A percentile compares a stretch with the other conserved stretches of the same genome.
These are phyloP conservation scores for Plecturocebus donacophilus DNA, from an alignment of 2,113 vertebrate species.

Conservation along the genomic window DNA sequence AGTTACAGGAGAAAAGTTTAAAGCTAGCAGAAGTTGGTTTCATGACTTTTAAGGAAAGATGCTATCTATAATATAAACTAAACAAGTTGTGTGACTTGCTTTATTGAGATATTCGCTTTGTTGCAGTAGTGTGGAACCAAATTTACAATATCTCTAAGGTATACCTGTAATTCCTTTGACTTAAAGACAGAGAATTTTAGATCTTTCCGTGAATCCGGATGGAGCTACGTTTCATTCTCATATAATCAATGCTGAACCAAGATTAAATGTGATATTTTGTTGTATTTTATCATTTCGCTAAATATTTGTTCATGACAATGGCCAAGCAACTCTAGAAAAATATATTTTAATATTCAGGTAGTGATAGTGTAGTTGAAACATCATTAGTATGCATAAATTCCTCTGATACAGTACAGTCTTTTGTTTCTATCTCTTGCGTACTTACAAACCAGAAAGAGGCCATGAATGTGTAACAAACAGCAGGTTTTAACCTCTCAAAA, in stretches of 20 bases:
- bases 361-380: not conserved
- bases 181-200: slow-evolving; percentile 11
- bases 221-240: not conserved
- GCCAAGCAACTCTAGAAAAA: not conserved
- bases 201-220: not conserved
- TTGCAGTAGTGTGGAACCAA: not conserved
- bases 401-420: not conserved
- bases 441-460: slow-evolving; percentile 17
- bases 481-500: slow-evolving; percentile 59
- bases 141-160: not conserved
- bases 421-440: slow-evolving; percentile 25
- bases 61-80: not conserved
- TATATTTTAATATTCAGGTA: slow-evolving; percentile 29
- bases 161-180: not conserved
- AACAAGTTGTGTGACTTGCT: not conserved
- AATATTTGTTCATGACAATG: not conserved
- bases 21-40: not conserved
- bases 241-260: not conserved
- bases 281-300: not conserved
- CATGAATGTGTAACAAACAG: not conserved
- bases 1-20: not conserved
- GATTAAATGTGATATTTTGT: not conserved
- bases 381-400: slow-evolving; percentile 41
- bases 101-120: not conserved
- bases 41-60: not conserved